Base-by-base conservation (phyloP, 2,797 vertebrate species). In the Enteromius anoplus region DNA sequence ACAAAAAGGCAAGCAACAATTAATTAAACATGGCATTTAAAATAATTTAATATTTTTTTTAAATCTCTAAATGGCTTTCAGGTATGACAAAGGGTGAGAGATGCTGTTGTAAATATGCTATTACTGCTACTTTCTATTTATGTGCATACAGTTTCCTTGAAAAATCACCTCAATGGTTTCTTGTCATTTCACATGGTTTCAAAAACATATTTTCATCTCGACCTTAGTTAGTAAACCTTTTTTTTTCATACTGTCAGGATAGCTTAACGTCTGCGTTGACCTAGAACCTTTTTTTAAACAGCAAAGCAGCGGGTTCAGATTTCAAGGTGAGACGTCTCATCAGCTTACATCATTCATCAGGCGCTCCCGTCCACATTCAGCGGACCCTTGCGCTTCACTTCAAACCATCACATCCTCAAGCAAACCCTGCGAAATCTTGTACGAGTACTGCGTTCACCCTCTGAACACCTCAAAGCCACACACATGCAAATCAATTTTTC, bases 401-500 rank as follows among this genome's bases (percentile, higher is more conserved):
- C 76, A 84, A 68, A 78, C 75, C 40, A 64, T 85, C 82, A 17
- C 23, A 23, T 68, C 23, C 77, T 73, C 66, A 34, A 64, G 12
- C 58, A 55, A 66, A 65, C 69, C 81, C 76, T 2, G 70, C 32
- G 62, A 72, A 60, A 78, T 53, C 76, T 49, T 29, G 66, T 49
- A 77, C 49, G 51, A 85, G 73, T 62, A 11, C 8, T 6, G 71
- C 83, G 72, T n/a, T 75, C 49, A 1, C 62, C 81, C 78, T 80
- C 62, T 0, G 34, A 62, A 60, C 77, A 47, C 81, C 78, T 70
- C 68, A 76, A 82, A 84, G 82, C 68, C 80, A 37, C 78, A 85
- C 81, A 87, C 78, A 88, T 88, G 86, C 86, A 86, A 84, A 87
- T 83, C 75, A 86, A 84, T 88, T 85, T 88, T 73, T 78, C 73